Percentiles rank a stretch among this genome's conserved stretches.
Conservation (phyloP, 2,113 vertebrate species). For the Deroptyus accipitrinus region DNA sequence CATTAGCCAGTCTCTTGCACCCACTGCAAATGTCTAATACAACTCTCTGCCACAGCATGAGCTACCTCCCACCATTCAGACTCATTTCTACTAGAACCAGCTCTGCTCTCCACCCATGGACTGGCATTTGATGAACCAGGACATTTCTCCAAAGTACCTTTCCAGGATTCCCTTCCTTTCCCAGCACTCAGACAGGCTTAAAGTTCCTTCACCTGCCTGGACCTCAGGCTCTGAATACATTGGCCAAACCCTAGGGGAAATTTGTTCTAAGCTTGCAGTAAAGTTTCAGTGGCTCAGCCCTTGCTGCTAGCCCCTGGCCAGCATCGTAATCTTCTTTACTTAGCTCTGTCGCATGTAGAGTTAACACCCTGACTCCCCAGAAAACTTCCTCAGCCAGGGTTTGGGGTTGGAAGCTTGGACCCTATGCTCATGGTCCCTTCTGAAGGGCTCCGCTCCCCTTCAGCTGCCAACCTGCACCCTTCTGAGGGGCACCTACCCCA, state of each 20-base stretch:
- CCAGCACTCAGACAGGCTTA: background rate
- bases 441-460: background rate
- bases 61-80: background rate
- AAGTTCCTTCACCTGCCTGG: background rate
- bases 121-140: background rate
- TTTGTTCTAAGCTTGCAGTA: background rate
- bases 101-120: background rate
- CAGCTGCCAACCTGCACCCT: background rate
- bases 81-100: background rate
- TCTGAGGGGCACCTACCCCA: background rate
- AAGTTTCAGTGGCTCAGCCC: background rate
- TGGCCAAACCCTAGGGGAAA: background rate
- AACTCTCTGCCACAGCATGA: background rate
- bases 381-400: background rate
- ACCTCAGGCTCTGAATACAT: background rate
- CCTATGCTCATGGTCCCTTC: accelerated
- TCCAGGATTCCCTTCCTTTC: background rate
- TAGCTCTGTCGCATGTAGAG: background rate
- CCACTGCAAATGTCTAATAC: background rate
- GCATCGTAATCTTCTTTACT: background rate
- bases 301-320: background rate
- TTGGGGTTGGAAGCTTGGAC: background rate
- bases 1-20: background rate
- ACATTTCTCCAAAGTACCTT: background rate
- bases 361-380: accelerated